Conservation (phyloP, 2,888 invertebrate genomes). For the Drosophila fungiperda region DNA sequence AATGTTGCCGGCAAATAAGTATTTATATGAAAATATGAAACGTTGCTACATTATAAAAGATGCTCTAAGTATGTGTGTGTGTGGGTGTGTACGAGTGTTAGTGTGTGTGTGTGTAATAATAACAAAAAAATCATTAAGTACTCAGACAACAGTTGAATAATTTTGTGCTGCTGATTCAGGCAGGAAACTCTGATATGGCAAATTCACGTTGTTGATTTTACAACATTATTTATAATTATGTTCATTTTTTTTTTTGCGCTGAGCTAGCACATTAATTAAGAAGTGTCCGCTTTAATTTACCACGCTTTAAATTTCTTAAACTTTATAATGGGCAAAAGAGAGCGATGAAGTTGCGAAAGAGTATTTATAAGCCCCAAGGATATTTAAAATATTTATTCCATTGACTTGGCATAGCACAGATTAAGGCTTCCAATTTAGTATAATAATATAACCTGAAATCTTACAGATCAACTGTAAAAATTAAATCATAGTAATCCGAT, state of each 20-base stretch:
- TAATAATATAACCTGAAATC: too few relatives aligned
- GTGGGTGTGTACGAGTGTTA: background rate
- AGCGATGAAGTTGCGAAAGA: background rate
- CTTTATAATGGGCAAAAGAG: background rate
- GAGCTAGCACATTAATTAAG: background rate
- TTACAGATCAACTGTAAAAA: too few relatives aligned
- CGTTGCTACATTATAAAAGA: slow-evolving; percentile 71
- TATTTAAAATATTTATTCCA: too few relatives aligned
- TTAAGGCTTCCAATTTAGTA: too few relatives aligned
- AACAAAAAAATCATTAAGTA: slow-evolving; percentile 57
- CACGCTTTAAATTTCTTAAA: background rate
- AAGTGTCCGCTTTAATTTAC: background rate
- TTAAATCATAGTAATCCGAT: too few relatives aligned
- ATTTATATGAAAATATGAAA: slow-evolving; percentile 75
- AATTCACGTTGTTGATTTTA: slow-evolving; percentile 4
- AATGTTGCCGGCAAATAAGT: slow-evolving; percentile 51
- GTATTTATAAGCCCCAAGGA: background rate
- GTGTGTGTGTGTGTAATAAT: slow-evolving; percentile 47
- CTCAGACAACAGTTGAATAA: slow-evolving; percentile 50
- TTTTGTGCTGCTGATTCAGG: slow-evolving; percentile 16
- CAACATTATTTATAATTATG: slow-evolving; percentile 8
- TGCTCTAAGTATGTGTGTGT: slow-evolving; percentile 22
- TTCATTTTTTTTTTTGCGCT: background rate
- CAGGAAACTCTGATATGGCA: background rate
- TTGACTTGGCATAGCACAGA: too few relatives aligned